Percentiles rank a stretch among this genome's conserved stretches.
These are phyloP conservation scores for Hyposoter dolosus DNA, from an alignment of 2,888 invertebrate species.

Conservation along the genomic window DNA sequence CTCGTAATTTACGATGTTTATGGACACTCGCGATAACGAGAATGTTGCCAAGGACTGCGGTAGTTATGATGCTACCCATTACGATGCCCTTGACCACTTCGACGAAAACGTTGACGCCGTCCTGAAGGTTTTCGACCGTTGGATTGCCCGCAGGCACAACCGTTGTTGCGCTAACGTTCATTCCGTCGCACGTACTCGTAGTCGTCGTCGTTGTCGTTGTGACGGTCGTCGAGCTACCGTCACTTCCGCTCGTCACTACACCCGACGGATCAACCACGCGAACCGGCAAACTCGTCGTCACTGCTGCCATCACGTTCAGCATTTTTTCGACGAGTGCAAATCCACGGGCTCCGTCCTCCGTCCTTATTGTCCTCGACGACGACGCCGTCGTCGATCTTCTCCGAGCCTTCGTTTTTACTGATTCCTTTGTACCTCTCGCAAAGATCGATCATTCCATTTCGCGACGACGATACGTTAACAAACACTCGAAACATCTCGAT, in stretches of 20 bases:
- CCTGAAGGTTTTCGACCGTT: constrained; percentile 81
- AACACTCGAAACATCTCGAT: constrained; percentile 47
- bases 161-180: constrained; percentile 76
- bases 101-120: constrained; percentile 79
- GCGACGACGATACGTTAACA: constrained; percentile 32
- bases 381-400: constrained; percentile 32
- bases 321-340: constrained; percentile 71
- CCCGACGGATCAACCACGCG: constrained; percentile 76
- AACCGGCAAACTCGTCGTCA: constrained; percentile 79
- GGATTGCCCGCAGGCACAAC: constrained; percentile 79
- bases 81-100: constrained; percentile 91
- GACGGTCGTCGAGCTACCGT: constrained; percentile 70
- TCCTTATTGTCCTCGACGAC: constrained; percentile 25
- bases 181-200: constrained; percentile 64
- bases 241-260: constrained; percentile 61
- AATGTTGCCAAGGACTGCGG: constrained; percentile 96
- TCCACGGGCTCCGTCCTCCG: constrained; percentile 48
- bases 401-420: background rate
- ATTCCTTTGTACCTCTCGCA: background rate
- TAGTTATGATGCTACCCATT: constrained; percentile 94
- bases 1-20: constrained; percentile 92
- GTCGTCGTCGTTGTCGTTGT: constrained; percentile 68
- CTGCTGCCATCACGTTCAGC: constrained; percentile 82
- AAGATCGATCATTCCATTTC: constrained; percentile 61
- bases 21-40: constrained; percentile 95